These are phyloP conservation scores for Harlomillsia oculata DNA, from an alignment of 1,140 invertebrate genomes.

Conservation along the genomic window DNA sequence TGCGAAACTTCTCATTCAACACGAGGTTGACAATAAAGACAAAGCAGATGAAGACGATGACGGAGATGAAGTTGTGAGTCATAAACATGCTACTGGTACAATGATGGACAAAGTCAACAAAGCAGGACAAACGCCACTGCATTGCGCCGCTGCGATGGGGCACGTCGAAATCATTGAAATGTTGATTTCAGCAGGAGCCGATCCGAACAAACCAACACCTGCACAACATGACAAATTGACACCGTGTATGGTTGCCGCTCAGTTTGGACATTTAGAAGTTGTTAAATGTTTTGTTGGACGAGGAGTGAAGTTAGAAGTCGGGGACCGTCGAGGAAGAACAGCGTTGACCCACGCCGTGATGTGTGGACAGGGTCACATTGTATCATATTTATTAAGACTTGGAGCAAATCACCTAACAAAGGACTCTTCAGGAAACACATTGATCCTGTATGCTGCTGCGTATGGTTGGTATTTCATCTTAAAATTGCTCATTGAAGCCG, in stretches of 20 bases:
- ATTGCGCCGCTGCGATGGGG: slow-evolving; percentile 43
- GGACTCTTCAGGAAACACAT: slow-evolving; percentile 47
- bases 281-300: slow-evolving; percentile 32
- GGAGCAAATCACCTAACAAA: slow-evolving; percentile 43
- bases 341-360: slow-evolving; percentile 47
- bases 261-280: slow-evolving; percentile 33
- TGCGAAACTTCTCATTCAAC: slow-evolving; percentile 43
- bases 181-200: slow-evolving; percentile 42
- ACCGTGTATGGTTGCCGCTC: slow-evolving; percentile 31
- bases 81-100: background rate
- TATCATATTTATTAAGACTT: slow-evolving; percentile 44
- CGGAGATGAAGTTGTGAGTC: background rate
- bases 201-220: slow-evolving; percentile 39
- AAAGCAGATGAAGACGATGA: slow-evolving; percentile 2
- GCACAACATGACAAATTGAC: slow-evolving; percentile 37
- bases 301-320: slow-evolving; percentile 32
- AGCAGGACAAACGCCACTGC: slow-evolving; percentile 44
- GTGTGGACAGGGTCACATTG: slow-evolving; percentile 46
- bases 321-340: slow-evolving; percentile 44
- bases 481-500: slow-evolving; percentile 45
- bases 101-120: slow-evolving; percentile 32
- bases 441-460: slow-evolving; percentile 48
- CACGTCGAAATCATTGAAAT: slow-evolving; percentile 42
- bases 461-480: slow-evolving; percentile 50
- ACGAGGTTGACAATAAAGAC: slow-evolving; percentile 7